Conservation (phyloP, 2,888 invertebrate genomes). For the Allophyes oxyacanthae region DNA sequence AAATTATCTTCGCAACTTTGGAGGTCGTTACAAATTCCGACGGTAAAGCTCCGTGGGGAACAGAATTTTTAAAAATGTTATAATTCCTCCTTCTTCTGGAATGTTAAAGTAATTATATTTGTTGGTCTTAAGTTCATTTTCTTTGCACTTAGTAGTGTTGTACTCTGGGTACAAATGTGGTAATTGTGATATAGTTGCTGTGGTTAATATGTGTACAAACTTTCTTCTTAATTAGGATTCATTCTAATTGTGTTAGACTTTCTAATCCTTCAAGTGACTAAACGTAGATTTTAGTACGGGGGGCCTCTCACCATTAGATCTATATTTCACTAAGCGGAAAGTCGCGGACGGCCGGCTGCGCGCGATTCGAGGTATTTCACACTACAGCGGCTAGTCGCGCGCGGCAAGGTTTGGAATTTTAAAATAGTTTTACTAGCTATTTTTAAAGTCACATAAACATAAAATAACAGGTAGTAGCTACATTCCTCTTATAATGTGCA, state of each 20-base stretch:
- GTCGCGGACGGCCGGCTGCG: no score
- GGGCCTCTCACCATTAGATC: no score
- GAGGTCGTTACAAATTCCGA: conserved; percentile 54
- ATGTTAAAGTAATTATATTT: conserved; percentile 54
- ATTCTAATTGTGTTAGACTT: no score
- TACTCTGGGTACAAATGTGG: conserved; percentile 6
- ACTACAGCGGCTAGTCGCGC: no score
- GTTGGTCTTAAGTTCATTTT: conserved; percentile 34
- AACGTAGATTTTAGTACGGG: no score
- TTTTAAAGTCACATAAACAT: no score
- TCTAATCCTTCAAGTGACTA: no score
- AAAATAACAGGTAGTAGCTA: no score
- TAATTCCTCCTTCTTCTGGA: conserved; percentile 40
- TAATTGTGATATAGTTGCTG: conserved; percentile 36
- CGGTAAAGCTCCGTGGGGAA: conserved; percentile 36
- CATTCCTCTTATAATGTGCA: not conserved
- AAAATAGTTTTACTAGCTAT: no score
- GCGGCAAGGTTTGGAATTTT: no score
- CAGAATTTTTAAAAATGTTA: conserved; percentile 47
- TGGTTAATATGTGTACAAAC: conserved; percentile 25
- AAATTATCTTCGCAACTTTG: conserved; percentile 51
- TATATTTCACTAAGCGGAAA: no score
- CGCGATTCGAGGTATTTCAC: no score
- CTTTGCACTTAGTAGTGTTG: conserved; percentile 18
- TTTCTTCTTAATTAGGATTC: conserved; percentile 30